These are phyloP conservation scores for Melanotaenia nigrans DNA, from an alignment of 2,797 vertebrate species.

Conservation along the genomic window DNA sequence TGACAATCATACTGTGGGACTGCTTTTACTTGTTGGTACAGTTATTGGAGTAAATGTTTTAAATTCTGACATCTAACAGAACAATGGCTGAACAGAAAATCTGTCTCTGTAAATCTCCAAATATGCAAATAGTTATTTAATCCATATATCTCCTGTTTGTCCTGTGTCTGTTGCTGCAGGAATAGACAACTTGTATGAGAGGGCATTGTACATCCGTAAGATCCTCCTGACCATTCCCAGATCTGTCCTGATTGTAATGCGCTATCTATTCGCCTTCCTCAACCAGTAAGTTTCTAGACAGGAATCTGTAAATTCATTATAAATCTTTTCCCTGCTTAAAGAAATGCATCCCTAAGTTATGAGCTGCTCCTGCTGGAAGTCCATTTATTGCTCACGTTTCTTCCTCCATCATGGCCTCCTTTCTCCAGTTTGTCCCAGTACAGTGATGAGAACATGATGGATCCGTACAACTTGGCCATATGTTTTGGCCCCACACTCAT, in stretches of 20 bases:
- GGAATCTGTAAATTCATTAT: neutral
- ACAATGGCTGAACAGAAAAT: too few relatives aligned
- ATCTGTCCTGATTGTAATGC: conserved; percentile 95
- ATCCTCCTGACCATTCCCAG: conserved; percentile 94
- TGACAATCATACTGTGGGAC: too few relatives aligned
- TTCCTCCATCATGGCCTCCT: neutral
- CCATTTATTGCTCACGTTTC: neutral
- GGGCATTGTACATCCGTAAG: conserved; percentile 95
- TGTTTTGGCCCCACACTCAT: conserved; percentile 98
- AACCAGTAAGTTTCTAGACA: conserved; percentile 90
- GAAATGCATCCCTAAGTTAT: neutral
- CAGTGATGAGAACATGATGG: conserved; percentile 99
- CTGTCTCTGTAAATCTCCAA: too few relatives aligned
- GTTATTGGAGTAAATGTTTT: too few relatives aligned
- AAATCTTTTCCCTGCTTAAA: neutral
- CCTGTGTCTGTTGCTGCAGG: conserved; percentile 75
- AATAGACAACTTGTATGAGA: conserved; percentile 97
- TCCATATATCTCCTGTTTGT: neutral
- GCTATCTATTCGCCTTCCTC: conserved; percentile 97
- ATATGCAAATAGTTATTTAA: neutral
- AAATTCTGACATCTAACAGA: too few relatives aligned
- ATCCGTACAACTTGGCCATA: conserved; percentile 97
- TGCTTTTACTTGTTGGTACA: too few relatives aligned
- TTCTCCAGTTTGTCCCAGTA: conserved; percentile 92
- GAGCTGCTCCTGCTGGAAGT: neutral